These are phyloP conservation scores for Apodemia mormo DNA, from an alignment of 2,888 invertebrate genomes.

Conservation along the genomic window DNA sequence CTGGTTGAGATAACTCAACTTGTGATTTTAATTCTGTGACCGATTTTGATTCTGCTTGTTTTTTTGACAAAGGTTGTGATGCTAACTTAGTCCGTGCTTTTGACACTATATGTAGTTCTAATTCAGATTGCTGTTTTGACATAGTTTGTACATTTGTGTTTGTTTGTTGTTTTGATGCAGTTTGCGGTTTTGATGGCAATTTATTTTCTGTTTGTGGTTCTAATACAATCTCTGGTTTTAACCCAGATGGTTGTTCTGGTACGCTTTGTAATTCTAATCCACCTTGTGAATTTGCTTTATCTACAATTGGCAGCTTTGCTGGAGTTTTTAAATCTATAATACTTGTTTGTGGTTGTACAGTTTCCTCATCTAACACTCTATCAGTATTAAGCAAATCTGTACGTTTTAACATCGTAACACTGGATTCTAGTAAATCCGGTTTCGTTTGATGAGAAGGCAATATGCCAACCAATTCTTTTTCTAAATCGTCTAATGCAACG, in stretches of 20 bases:
- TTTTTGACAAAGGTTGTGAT: not conserved
- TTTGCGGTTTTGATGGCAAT: not conserved
- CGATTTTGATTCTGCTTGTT: not conserved
- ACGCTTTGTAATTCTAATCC: not conserved
- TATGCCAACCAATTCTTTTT: not conserved
- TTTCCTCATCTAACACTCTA: not conserved
- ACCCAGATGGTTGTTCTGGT: not conserved
- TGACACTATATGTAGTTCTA: not conserved
- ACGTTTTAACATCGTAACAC: not conserved
- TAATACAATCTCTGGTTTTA: not conserved
- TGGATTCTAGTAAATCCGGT: not conserved
- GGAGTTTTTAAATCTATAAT: not conserved
- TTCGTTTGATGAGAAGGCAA: not conserved
- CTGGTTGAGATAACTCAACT: not conserved
- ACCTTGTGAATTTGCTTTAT: not conserved
- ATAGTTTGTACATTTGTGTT: not conserved
- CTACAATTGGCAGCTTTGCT: not conserved
- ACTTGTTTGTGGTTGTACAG: not conserved
- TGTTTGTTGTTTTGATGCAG: not conserved
- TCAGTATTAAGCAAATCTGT: not conserved
- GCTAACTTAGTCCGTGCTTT: not conserved
- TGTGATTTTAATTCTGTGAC: not conserved
- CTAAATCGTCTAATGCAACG: not conserved
- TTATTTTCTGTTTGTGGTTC: not conserved
- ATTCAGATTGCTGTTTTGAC: not conserved